A percentile compares a stretch with the other conserved stretches of the same genome.
Conservation (phyloP, 2,797 vertebrate species). For the Coreius guichenoti region DNA sequence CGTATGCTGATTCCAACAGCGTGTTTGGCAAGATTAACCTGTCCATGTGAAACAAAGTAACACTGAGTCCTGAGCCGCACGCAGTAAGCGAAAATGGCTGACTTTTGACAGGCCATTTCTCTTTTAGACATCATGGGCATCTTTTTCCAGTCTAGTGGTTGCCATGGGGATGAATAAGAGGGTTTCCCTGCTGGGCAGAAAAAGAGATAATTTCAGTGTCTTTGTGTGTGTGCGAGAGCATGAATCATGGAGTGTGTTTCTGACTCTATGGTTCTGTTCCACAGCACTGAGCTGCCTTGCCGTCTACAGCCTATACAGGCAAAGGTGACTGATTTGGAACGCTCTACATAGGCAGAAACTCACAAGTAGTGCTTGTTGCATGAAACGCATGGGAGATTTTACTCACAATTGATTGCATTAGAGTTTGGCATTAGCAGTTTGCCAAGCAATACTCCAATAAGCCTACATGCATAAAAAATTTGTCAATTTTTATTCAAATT, state of each 20-base stretch:
- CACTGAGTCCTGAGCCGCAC: not conserved
- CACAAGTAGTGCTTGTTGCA: not conserved
- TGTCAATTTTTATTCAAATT: not conserved
- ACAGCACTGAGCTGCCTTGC: not conserved
- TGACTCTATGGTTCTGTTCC: constrained; percentile 9
- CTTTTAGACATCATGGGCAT: constrained; percentile 41
- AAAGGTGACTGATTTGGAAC: not conserved
- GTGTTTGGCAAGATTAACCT: constrained; percentile 38
- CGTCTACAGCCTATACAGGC: not conserved
- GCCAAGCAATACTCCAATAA: not conserved
- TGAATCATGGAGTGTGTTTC: constrained; percentile 20
- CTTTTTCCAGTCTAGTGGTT: constrained; percentile 44
- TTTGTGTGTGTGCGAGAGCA: constrained; percentile 51
- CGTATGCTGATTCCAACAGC: not conserved
- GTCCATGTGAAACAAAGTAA: constrained; percentile 24
- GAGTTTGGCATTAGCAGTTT: not conserved
- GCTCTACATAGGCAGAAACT: not conserved
- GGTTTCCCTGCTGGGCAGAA: constrained; percentile 45
- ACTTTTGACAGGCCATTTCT: constrained; percentile 47
- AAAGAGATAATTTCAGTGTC: constrained; percentile 45
- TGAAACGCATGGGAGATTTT: not conserved
- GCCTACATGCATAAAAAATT: not conserved
- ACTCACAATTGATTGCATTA: not conserved
- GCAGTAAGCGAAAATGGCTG: not conserved
- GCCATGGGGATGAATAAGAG: constrained; percentile 43